Evolutionary conservation across 2,797 vertebrate genomes (phyloP).

Genomic region (Paedocypris micromegethes): DNA sequence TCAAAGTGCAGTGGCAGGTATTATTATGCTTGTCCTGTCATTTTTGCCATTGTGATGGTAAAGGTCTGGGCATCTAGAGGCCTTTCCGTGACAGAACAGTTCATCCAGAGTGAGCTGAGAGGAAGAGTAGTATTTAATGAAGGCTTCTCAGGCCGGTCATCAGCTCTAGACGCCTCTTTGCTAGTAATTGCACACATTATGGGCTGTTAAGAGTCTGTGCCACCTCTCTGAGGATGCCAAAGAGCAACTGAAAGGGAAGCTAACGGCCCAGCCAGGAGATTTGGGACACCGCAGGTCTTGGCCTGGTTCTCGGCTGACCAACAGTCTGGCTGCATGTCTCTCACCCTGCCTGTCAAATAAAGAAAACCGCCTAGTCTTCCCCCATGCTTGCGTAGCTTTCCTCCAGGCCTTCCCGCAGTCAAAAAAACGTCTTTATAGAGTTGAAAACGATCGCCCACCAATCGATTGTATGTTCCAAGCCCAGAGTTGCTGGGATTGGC

Average conservation of each 20-base stretch:
- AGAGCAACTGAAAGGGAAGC: constrained; percentile 15
- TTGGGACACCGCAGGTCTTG: constrained; percentile 19
- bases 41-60: constrained; percentile 57
- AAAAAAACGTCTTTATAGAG: no score
- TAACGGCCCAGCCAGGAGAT: constrained; percentile 12
- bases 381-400: no score
- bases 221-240: constrained; percentile 44
- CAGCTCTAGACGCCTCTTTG: constrained; percentile 51
- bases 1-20: constrained; percentile 58
- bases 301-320: constrained; percentile 25
- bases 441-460: no score
- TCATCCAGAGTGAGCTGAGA: constrained; percentile 59
- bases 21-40: constrained; percentile 62
- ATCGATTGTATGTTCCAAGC: no score
- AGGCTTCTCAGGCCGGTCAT: constrained; percentile 53
- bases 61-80: constrained; percentile 47
- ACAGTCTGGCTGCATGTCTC: not conserved
- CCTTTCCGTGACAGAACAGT: constrained; percentile 47
- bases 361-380: not conserved
- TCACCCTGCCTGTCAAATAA: not conserved
- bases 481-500: no score
- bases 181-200: constrained; percentile 69
- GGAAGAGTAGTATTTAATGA: constrained; percentile 56
- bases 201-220: constrained; percentile 63
- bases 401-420: no score